Evolutionary conservation across 1,140 invertebrate genomes (phyloP).

Genomic region (Drosophila watanabei): DNA sequence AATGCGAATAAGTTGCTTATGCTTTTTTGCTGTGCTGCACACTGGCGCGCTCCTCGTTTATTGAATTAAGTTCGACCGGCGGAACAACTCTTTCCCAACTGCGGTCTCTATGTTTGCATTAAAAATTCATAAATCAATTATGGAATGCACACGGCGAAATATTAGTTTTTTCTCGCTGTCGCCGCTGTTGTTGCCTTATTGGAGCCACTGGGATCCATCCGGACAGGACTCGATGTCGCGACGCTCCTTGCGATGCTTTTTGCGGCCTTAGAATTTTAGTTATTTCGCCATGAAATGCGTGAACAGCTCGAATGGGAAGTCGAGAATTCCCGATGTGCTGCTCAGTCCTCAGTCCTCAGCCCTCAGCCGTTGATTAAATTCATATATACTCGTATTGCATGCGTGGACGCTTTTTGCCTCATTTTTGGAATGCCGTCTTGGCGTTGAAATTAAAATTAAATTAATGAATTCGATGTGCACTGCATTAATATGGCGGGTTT

Average conservation of each 20-base stretch:
- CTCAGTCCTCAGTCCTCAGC: background rate
- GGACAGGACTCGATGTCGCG: slow-evolving; percentile 39
- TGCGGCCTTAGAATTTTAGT: slow-evolving; percentile 73
- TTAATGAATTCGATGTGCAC: slow-evolving; percentile 63
- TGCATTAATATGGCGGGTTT: slow-evolving; percentile 31
- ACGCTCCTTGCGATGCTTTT: slow-evolving; percentile 29
- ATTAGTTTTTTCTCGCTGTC: slow-evolving; percentile 81
- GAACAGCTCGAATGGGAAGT: slow-evolving; percentile 73
- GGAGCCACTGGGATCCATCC: slow-evolving; percentile 6
- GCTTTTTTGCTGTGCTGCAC: slow-evolving; percentile 20
- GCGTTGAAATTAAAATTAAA: slow-evolving; percentile 82
- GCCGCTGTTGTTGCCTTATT: slow-evolving; percentile 8
- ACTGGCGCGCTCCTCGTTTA: slow-evolving; percentile 39
- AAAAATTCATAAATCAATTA: slow-evolving; percentile 86
- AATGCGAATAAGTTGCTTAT: slow-evolving; percentile 77
- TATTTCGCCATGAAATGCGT: slow-evolving; percentile 81
- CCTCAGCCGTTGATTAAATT: slow-evolving; percentile 74
- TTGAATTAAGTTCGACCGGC: slow-evolving; percentile 74
- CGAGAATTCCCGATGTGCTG: slow-evolving; percentile 59
- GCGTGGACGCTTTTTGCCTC: slow-evolving; percentile 62
- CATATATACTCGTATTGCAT: slow-evolving; percentile 59
- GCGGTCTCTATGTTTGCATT: slow-evolving; percentile 80
- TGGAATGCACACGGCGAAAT: slow-evolving; percentile 84
- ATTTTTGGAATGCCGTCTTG: slow-evolving; percentile 78
- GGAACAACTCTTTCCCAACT: slow-evolving; percentile 64